Percentiles rank a stretch among this genome's conserved stretches.
Evolutionary conservation across 2,888 invertebrate species (phyloP).

Genomic region (Morpho achilles): DNA sequence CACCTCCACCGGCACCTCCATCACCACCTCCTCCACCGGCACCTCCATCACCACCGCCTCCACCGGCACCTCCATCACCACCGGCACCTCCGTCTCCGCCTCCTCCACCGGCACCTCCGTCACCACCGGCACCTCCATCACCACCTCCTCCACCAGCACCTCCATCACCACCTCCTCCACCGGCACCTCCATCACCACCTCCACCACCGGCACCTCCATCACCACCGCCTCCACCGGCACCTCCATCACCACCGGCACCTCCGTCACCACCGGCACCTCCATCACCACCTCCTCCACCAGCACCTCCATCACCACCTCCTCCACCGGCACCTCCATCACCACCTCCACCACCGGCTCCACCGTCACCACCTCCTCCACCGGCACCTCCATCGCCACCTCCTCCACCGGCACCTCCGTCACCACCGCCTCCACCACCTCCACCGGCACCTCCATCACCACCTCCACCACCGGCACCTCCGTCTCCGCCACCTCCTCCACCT

Average conservation of each 20-base stretch:
- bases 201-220: not conserved
- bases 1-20: not conserved
- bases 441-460: not conserved
- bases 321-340: not conserved
- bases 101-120: slow-evolving; percentile 6
- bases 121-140: not conserved
- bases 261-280: not conserved
- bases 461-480: not conserved
- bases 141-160: not conserved
- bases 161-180: not conserved
- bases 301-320: not conserved
- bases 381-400: not conserved
- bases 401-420: not conserved
- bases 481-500: not conserved
- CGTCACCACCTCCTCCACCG: not conserved
- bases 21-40: slow-evolving; percentile 4
- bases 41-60: not conserved
- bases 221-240: not conserved
- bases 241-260: not conserved
- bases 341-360: not conserved
- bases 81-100: not conserved
- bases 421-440: not conserved
- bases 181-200: slow-evolving; percentile 10
- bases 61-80: not conserved
- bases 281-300: not conserved